Conservation (phyloP, 23 tunicate species). For the Ciona savignyi region DNA sequence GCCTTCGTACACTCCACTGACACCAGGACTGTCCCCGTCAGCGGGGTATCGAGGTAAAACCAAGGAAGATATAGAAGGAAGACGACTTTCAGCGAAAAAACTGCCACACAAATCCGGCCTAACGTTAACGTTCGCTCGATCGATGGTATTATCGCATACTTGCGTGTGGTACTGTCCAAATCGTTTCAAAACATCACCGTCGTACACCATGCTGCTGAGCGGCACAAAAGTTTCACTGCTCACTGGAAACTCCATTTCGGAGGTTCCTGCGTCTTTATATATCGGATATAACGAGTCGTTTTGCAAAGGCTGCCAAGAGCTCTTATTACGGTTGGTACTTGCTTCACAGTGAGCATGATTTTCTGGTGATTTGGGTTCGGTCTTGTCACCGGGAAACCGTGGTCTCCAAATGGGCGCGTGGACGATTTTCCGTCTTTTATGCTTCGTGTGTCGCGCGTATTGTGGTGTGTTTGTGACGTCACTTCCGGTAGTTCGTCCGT, state of each 20-base stretch:
- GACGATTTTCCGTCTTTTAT: background rate
- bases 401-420: slow-evolving; percentile 17
- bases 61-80: background rate
- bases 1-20: background rate
- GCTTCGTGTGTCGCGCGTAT: background rate
- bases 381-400: slow-evolving; percentile 4
- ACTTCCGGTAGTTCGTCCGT: background rate
- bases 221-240: background rate
- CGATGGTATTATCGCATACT: background rate
- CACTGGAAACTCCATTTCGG: background rate
- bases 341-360: too few relatives aligned
- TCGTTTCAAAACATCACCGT: background rate
- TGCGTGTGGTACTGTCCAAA: background rate
- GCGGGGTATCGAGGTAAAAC: background rate
- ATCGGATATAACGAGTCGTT: too few relatives aligned
- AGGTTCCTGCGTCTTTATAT: too few relatives aligned
- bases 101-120: too few relatives aligned
- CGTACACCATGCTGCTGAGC: background rate
- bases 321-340: too few relatives aligned
- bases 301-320: too few relatives aligned
- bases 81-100: background rate
- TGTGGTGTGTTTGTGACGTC: background rate
- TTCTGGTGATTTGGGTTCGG: too few relatives aligned
- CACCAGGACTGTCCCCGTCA: background rate
- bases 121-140: too few relatives aligned